Evolutionary conservation across 2,888 invertebrate species (phyloP), one percentile per base, ranked within the genome.

Genomic region (Neria commutata): DNA sequence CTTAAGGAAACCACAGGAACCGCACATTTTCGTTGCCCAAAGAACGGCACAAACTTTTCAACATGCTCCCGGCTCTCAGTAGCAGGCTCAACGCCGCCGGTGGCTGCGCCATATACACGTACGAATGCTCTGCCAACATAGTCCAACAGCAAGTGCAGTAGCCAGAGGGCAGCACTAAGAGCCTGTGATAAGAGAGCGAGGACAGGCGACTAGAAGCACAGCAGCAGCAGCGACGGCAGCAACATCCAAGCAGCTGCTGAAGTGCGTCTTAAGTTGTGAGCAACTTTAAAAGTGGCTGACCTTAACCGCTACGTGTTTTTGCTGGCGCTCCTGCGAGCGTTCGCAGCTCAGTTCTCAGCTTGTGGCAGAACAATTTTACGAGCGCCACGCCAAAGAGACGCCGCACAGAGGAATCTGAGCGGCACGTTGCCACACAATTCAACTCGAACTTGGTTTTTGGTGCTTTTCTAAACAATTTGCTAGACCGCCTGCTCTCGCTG

Each of bases 21-120:
- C 73, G 73, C 73, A 74, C 72, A 73, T 73, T 73, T 74, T 72
- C 73, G 70, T 67, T 67, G 66, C 64, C 60, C 56, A 55, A 19
- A 33, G 34, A 45, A 19, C 50, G 46, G 26, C 16, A 46, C 47
- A 49, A 50, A 52, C 57, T 53, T 53, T 52, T 40, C 53, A 58
- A 58, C 47, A 48, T 19, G 45, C 17, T 23, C 29, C 19, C n/a
- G n/a, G n/a, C n/a, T n/a, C n/a, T n/a, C n/a, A n/a, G n/a, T n/a
- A n/a, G 40, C 48, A n/a, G 19, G 40, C 47, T 33, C 16, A 24
- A 49, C 24, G 19, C 60, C 48, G 26, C 16, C 24, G 47, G 16
- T 40, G 14, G 34, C 50, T 3, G 49, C 6, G 11, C 14, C 37
- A 29, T 33, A 11, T 34, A 34, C 40, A 19, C 23, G 26, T 23